phyloP scores from a whole-genome alignment of 2,888 invertebrate species.

The Meteorus cinctellus region DNA sequence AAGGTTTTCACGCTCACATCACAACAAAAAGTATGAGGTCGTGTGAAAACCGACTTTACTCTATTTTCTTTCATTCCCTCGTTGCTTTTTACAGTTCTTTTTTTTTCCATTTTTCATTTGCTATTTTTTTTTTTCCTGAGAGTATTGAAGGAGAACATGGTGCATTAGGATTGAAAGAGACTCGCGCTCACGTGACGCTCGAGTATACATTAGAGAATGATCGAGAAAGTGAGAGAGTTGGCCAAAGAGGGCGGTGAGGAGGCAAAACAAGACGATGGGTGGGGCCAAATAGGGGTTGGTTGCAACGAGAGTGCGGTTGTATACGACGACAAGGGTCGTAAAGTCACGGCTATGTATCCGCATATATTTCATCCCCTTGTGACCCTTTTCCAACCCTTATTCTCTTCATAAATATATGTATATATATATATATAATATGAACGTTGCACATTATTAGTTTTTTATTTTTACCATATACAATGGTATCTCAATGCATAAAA shows the following conservation, averaged over 20 bases:
- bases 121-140: not conserved
- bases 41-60: not conserved
- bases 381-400: not conserved
- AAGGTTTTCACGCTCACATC: slow-evolving; percentile 2
- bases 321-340: slow-evolving; percentile 49
- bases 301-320: slow-evolving; percentile 45
- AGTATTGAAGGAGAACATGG: slow-evolving; percentile 46
- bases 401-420: slow-evolving; percentile 7
- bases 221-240: slow-evolving; percentile 53
- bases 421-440: slow-evolving; percentile 27
- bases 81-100: not conserved
- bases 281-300: slow-evolving; percentile 41
- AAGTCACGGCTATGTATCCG: slow-evolving; percentile 50
- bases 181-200: slow-evolving; percentile 37
- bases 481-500: not conserved
- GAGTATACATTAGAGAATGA: slow-evolving; percentile 61
- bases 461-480: not conserved
- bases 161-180: slow-evolving; percentile 54
- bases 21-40: not conserved
- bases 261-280: slow-evolving; percentile 27
- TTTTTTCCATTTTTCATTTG: not conserved
- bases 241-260: slow-evolving; percentile 30
- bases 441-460: slow-evolving; percentile 14
- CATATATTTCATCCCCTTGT: slow-evolving; percentile 40
- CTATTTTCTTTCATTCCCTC: not conserved